Percentiles rank a stretch among this genome's conserved stretches.
These are phyloP conservation scores for Leptinotarsa haldemani DNA, from an alignment of 2,888 invertebrate genomes.

Conservation along the genomic window DNA sequence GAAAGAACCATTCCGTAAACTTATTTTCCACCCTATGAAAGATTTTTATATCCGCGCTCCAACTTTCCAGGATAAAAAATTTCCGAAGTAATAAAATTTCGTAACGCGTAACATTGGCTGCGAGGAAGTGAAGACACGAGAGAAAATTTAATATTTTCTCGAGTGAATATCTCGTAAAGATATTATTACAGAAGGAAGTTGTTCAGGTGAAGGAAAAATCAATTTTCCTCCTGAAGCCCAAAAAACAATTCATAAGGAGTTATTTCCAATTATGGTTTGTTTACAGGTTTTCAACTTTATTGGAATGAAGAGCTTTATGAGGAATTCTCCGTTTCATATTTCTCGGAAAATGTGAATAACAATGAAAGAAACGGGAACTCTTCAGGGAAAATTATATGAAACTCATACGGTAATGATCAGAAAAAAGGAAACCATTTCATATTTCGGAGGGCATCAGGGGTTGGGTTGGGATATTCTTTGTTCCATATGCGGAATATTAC, in stretches of 20 bases:
- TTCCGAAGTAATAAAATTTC: slow-evolving; percentile 38
- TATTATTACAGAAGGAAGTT: slow-evolving; percentile 18
- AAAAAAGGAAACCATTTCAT: neutral
- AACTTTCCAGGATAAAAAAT: slow-evolving; percentile 22
- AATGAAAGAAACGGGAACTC: neutral
- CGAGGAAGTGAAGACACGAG: slow-evolving; percentile 26
- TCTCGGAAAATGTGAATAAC: neutral
- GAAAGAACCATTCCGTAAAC: neutral
- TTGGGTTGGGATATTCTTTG: neutral
- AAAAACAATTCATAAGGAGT: slow-evolving; percentile 7
- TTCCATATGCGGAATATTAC: no score
- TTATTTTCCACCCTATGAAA: slow-evolving; percentile 15
- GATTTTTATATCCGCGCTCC: slow-evolving; percentile 18
- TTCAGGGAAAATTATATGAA: neutral
- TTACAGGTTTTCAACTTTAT: slow-evolving; percentile 1
- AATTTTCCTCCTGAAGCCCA: slow-evolving; percentile 9
- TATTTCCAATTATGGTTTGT: slow-evolving; percentile 14
- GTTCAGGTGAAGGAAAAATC: slow-evolving; percentile 27
- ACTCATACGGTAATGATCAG: neutral
- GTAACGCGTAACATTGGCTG: slow-evolving; percentile 20
- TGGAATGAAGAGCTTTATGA: neutral
- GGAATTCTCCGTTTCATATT: neutral
- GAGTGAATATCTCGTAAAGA: slow-evolving; percentile 28
- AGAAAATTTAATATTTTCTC: slow-evolving; percentile 40
- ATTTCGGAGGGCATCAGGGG: neutral